Percentiles rank a stretch among this genome's conserved stretches.
phyloP scores from a whole-genome alignment of 2,888 invertebrate genomes.

The Cerastoderma edule region DNA sequence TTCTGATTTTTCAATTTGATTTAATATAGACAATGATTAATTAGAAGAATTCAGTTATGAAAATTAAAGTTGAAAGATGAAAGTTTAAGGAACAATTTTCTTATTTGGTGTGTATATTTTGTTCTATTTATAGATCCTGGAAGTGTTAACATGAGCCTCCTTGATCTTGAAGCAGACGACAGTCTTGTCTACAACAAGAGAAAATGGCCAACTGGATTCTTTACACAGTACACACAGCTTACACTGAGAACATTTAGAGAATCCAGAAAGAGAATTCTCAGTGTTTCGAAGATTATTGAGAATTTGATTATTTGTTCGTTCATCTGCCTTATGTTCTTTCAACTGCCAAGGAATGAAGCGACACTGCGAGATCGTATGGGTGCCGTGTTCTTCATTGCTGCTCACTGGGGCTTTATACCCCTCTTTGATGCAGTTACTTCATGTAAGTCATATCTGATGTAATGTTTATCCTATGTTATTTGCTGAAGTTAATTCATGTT shows the following conservation, averaged over 20 bases:
- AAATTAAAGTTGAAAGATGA: too few relatives aligned
- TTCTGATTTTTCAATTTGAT: too few relatives aligned
- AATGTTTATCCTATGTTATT: too few relatives aligned
- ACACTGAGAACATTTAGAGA: constrained; percentile 87
- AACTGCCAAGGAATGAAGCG: constrained; percentile 89
- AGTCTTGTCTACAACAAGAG: constrained; percentile 27
- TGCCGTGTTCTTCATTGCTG: constrained; percentile 92
- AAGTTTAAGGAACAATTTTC: too few relatives aligned
- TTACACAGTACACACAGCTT: constrained; percentile 89
- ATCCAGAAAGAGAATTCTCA: constrained; percentile 90
- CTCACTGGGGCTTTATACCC: constrained; percentile 92
- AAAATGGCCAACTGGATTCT: constrained; percentile 90
- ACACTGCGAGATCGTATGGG: constrained; percentile 91
- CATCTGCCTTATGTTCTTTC: constrained; percentile 91
- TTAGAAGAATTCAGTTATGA: too few relatives aligned
- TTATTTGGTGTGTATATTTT: too few relatives aligned
- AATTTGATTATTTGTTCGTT: constrained; percentile 86
- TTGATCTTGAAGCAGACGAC: constrained; percentile 37
- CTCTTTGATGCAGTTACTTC: constrained; percentile 91
- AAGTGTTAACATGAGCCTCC: constrained; percentile 56
- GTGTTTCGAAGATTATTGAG: constrained; percentile 89
- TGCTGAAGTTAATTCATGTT: too few relatives aligned
- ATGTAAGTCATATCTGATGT: too few relatives aligned
- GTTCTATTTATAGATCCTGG: constrained; percentile 39
- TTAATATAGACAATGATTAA: too few relatives aligned